Evolutionary conservation across 2,888 invertebrate genomes (phyloP).

Genomic region (Myopa tessellatipennis): DNA sequence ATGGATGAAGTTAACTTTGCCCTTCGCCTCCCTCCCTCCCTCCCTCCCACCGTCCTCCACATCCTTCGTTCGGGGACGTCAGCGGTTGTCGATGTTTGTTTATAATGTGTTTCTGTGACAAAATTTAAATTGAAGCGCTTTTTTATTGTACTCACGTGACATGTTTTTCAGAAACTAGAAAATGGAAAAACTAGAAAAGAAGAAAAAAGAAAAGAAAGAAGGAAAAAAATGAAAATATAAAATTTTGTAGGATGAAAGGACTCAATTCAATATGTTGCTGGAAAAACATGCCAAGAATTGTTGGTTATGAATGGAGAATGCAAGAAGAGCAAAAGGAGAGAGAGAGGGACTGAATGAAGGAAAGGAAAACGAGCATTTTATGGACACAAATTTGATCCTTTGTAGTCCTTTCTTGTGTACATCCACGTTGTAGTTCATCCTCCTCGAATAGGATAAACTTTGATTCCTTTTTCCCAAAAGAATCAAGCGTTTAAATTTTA

Average conservation of each 20-base stretch:
- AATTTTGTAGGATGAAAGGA: neutral
- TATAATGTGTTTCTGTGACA: constrained; percentile 8
- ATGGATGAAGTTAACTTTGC: neutral
- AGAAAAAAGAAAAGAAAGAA: neutral
- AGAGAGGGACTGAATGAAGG: no score
- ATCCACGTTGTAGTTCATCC: no score
- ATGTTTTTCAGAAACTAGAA: neutral
- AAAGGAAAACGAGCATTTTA: no score
- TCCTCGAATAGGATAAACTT: no score
- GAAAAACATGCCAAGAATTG: no score
- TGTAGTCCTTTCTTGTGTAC: no score
- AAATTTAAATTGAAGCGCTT: constrained; percentile 28
- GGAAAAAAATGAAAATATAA: neutral
- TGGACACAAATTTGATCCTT: no score
- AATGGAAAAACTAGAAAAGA: neutral
- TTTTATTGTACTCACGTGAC: constrained; percentile 23
- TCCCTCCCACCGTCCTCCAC: neutral
- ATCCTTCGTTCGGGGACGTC: neutral
- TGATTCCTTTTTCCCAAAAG: no score
- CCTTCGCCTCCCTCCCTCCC: neutral
- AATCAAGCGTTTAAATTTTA: no score
- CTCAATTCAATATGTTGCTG: no score
- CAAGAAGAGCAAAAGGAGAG: no score
- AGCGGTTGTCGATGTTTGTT: constrained; percentile 7
- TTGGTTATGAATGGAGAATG: no score